phyloP scores from a whole-genome alignment of 1,140 invertebrate species.

The Drosophila equinoxialis region DNA sequence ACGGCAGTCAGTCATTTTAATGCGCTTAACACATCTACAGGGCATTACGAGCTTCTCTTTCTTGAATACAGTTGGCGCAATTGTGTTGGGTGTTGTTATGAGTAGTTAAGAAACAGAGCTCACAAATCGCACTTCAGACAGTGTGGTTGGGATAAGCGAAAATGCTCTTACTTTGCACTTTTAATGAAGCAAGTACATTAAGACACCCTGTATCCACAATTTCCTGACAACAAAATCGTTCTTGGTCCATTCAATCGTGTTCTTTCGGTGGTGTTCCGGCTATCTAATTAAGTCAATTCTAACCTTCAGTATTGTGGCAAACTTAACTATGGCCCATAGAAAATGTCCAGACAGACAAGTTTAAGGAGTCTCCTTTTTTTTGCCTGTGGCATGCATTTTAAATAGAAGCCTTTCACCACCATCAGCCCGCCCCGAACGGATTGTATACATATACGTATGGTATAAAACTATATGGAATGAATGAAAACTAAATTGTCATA shows the following conservation, averaged over 20 bases:
- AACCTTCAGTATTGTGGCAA: not conserved
- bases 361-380: not conserved
- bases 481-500: slow-evolving; percentile 12
- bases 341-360: not conserved
- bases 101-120: slow-evolving; percentile 15
- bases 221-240: too few relatives aligned
- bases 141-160: too few relatives aligned
- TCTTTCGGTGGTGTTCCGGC: too few relatives aligned
- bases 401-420: not conserved
- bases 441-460: not conserved
- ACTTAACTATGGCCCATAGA: not conserved
- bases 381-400: not conserved
- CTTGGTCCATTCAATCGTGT: too few relatives aligned
- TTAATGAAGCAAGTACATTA: too few relatives aligned
- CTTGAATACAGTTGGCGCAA: slow-evolving; percentile 13
- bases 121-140: slow-evolving; percentile 14
- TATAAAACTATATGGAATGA: not conserved
- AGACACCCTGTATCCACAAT: too few relatives aligned
- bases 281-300: not conserved
- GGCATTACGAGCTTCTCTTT: slow-evolving; percentile 40
- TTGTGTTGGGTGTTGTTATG: slow-evolving; percentile 30
- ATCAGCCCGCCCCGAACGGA: too few relatives aligned
- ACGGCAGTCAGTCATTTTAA: slow-evolving; percentile 51
- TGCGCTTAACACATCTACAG: slow-evolving; percentile 54
- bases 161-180: too few relatives aligned